Base-by-base conservation (phyloP, 2,888 invertebrate species). In the Scaptomyza caliginosa region DNA sequence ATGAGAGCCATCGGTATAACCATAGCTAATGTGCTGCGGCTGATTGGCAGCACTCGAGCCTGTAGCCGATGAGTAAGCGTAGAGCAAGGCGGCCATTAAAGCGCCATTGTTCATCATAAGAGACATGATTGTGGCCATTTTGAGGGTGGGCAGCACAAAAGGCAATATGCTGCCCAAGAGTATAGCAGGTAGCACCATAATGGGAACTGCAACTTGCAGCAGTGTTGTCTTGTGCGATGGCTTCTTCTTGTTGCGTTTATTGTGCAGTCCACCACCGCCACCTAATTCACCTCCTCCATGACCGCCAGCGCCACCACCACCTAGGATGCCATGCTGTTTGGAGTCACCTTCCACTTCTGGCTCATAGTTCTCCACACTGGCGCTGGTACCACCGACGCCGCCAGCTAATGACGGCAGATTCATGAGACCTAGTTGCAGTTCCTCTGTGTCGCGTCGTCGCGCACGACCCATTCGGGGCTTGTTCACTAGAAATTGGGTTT, bases 41-140 rank as follows among this genome's bases (percentile, higher is more conserved):
- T 90, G 89, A 1, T 88, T 90, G 45, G 90, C 84, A 2, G 91
- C 91, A 1, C 62, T 55, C 7, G 59, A 48, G 11, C 52, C 65
- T 8, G 72, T 54, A 21, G 65, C 59, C 7, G 72, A 69, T 28
- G 72, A 59, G 39, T 73, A 73, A 2, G 90, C 90, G 63, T 91
- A 91, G 45, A 91, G 83, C 30, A 92, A 68, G 0, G 94, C 94
- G 0, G 94, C 93, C 23, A 93, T 91, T 34, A 95, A 92, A 0
- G 94, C 95, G 92, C 94, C 93, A 74, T 94, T 94, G 88, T 95
- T 95, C 43, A 95, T 90, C 89, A 94, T 92, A 0, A 93, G 93
- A 0, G 93, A 93, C 43, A 92, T 92, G 26, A 94, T 90, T 0
- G 94, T 93, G 88, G 94, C 93, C 92, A 95, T 93, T 87, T 95